Evolutionary conservation across 2,113 vertebrate genomes (phyloP).

Genomic region (Ahaetulla prasina): DNA sequence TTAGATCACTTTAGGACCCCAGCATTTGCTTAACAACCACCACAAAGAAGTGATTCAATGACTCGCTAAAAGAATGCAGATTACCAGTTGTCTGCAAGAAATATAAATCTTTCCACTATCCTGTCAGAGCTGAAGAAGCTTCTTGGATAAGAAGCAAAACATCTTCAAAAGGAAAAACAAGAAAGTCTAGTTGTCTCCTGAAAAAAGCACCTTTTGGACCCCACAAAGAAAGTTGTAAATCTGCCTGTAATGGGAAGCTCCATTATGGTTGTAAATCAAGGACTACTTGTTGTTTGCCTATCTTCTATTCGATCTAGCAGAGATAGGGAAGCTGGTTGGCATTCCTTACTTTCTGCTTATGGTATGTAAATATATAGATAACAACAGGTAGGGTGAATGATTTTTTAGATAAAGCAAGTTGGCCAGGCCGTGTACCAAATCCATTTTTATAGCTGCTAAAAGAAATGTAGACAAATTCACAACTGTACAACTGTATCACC

Average conservation of each 20-base stretch:
- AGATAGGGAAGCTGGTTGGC: neutral
- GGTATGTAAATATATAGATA: neutral
- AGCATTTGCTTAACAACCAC: neutral
- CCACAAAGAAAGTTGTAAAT: neutral
- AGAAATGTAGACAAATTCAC: neutral
- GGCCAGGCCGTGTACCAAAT: neutral
- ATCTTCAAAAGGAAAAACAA: too few species aligned
- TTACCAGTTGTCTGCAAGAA: too few species aligned
- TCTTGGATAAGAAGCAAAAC: too few species aligned
- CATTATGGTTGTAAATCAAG: neutral
- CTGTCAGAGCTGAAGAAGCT: too few species aligned
- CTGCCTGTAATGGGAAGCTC: neutral
- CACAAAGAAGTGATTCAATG: neutral
- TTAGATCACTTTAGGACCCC: neutral
- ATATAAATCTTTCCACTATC: too few species aligned
- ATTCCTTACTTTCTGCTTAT: neutral
- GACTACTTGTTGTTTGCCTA: too few species aligned
- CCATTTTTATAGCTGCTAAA: neutral
- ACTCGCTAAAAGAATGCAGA: too few species aligned
- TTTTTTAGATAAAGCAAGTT: neutral
- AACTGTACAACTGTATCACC: neutral
- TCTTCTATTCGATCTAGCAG: neutral
- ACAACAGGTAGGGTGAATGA: neutral
- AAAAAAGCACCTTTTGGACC: too few species aligned
- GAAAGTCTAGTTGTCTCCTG: too few species aligned